Evolutionary conservation across 2,888 invertebrate genomes (phyloP), one percentile per base, ranked within the genome.

Genomic region (Lottia scabra): DNA sequence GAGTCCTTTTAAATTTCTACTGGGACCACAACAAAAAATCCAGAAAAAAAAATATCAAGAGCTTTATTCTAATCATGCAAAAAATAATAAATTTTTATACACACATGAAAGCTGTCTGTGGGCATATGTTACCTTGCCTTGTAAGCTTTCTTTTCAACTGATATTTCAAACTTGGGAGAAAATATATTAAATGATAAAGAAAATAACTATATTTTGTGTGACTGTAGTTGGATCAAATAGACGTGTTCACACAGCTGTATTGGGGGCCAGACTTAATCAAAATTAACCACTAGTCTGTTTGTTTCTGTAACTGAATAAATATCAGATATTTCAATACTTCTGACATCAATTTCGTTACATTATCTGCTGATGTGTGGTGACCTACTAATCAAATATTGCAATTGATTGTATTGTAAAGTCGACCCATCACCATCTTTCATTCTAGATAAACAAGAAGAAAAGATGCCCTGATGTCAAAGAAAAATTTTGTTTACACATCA

Each of bases 161-260:
- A 1, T 8, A 38, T 38, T 38, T 10, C 38, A 38, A 8, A 38
- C 38, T 38, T 38, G 1, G 10, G 10, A 38, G 38, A 8, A 2
- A 38, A 6, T 38, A 1, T 38, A 38, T 38, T 38, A 38, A 38
- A 38, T 38, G 38, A 38, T 74, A 74, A 67, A 70, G 74, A 75
- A 78, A 75, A 75, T 74, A 75, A 74, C 78, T 74, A 75, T 75
- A 78, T 75, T 78, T 75, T 71, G 75, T 72, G 72, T 74, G 70
- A 74, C 72, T 78, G 72, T 63, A 72, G 68, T 68, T 62, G 45
- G 48, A 65, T 63, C 64, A 66, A 66, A 64, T 63, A 67, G 38
- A 38, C 38, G 38, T 38, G 38, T 38, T 38, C 44, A 64, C 64
- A 63, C 65, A 45, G 66, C 71, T 71, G 64, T 63, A 71, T 64